These are phyloP conservation scores for Pelosia muscerda DNA, from an alignment of 2,888 invertebrate species.

Conservation along the genomic window DNA sequence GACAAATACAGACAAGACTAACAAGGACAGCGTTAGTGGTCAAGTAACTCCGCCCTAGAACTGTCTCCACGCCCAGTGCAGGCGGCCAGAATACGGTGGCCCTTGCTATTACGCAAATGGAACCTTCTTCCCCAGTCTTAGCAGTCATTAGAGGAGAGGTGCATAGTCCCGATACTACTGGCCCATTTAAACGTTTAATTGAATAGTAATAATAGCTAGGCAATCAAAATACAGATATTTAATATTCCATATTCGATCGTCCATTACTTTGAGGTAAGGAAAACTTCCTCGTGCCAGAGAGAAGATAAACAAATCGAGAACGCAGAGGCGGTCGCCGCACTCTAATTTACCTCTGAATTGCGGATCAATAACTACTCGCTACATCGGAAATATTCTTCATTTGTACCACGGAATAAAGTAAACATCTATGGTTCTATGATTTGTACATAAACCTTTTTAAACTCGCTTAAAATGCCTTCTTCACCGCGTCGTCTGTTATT, in stretches of 20 bases:
- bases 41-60: constrained; percentile 52
- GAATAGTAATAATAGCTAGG: not conserved
- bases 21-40: constrained; percentile 46
- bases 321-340: constrained; percentile 25
- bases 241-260: not conserved
- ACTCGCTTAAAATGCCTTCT: not conserved
- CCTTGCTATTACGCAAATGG: constrained; percentile 1
- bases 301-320: constrained; percentile 28
- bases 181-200: not conserved
- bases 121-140: not conserved
- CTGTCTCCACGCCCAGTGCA: constrained; percentile 38
- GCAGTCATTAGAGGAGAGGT: not conserved
- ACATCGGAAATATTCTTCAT: not conserved
- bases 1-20: constrained; percentile 14
- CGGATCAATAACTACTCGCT: constrained; percentile 26
- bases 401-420: too few species aligned
- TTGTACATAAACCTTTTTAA: not conserved
- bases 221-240: not conserved
- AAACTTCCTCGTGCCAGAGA: constrained; percentile 13
- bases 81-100: constrained; percentile 25
- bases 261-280: not conserved
- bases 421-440: too few species aligned
- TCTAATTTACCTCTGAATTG: constrained; percentile 21
- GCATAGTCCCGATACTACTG: not conserved
- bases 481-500: not conserved